Base-by-base conservation (phyloP, 2,888 invertebrate species). In the Plagodis pulveraria region DNA sequence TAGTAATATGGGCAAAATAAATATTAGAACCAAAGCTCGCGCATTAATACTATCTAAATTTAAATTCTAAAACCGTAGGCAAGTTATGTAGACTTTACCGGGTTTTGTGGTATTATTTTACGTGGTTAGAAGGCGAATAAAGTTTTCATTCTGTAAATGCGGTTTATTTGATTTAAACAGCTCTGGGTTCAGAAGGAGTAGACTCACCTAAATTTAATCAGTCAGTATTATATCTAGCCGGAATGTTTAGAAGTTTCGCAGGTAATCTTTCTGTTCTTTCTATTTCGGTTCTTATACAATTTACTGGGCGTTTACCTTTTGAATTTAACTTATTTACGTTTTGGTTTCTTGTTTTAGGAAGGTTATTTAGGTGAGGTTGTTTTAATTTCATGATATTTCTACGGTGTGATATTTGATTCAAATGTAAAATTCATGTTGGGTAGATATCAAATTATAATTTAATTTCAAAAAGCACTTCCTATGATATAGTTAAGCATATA, bases 101-200 rank as follows among this genome's bases (percentile, higher is more conserved):
- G 76, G 76, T 74, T 79, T 70, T 74, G 81, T 70, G 78, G 81
- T 78, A 78, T 78, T 79, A 81, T 81, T 81, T 78, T 74, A 78
- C 72, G 78, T 76, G 74, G 81, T 78, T 76, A 69, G 72, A 72
- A 73, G 70, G 70, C 68, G 77, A 76, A 73, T 78, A 79, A 81
- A 80, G 74, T 81, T 81, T 79, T 73, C 78, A 78, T 78, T 71
- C 72, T 72, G 74, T 76, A 76, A 81, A 78, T 80, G 81, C 67
- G 80, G 80, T 77, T 78, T 81, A 80, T 81, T 80, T 77, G 77
- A 76, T 81, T 79, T 78, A 77, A 73, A 69, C 74, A 65, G 66
- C 58, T 61, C 65, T 62, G 72, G 72, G 74, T 71, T 71, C 65
- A 67, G 71, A 59, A 62, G 51, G 51, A 56, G 58, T 56, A 65